Conservation (phyloP, 2,797 vertebrate species). For the Phataginus tricuspis region DNA sequence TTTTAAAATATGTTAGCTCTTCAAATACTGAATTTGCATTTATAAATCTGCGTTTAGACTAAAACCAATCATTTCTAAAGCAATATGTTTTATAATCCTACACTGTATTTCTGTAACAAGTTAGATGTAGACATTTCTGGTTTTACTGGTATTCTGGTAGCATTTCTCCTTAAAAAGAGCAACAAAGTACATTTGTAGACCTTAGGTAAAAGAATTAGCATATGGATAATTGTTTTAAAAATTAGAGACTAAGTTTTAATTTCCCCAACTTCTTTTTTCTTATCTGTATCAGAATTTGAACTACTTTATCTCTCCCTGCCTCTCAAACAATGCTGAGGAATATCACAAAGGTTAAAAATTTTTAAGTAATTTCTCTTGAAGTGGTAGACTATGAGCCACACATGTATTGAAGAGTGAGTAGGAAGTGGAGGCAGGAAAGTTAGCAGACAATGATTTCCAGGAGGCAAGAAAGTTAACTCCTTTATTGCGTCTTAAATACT, state of each 20-base stretch:
- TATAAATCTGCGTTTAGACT: not conserved
- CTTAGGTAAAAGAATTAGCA: not conserved
- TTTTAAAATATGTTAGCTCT: not conserved
- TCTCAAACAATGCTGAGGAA: conserved; percentile 14
- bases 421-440: not conserved
- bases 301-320: not conserved
- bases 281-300: not conserved
- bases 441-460: not conserved
- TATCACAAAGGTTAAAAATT: not conserved
- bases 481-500: conserved; percentile 30
- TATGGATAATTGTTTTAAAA: not conserved
- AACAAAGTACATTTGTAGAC: not conserved
- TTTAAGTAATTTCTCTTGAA: conserved; percentile 6
- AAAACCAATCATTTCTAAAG: not conserved
- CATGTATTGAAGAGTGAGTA: not conserved
- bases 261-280: conserved; percentile 16
- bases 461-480: not conserved
- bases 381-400: not conserved
- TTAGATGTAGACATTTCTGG: not conserved
- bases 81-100: not conserved
- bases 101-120: not conserved
- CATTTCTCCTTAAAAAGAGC: not conserved
- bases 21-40: not conserved
- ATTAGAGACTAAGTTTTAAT: not conserved
- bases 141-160: conserved; percentile 8